Evolutionary conservation across 2,113 vertebrate genomes (phyloP).

Genomic region (Beaufortia kweichowensis): DNA sequence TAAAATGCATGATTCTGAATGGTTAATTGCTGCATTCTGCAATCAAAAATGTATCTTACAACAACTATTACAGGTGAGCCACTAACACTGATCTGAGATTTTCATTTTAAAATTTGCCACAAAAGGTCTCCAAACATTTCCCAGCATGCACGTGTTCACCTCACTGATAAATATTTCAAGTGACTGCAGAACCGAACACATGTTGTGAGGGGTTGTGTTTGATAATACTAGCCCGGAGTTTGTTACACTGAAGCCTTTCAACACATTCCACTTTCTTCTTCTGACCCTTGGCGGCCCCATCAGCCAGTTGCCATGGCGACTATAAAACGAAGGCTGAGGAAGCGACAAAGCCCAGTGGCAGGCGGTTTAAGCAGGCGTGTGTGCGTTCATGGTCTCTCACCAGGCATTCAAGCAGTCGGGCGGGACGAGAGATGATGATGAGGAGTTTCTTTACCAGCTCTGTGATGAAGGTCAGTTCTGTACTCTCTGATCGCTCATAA

Average conservation of each 20-base stretch:
- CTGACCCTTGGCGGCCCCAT: constrained; percentile 69
- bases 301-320: constrained; percentile 68
- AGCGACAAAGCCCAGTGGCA: constrained; percentile 26
- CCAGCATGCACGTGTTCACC: neutral
- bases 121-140: neutral
- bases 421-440: constrained; percentile 91
- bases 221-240: neutral
- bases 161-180: neutral
- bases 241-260: constrained; percentile 2
- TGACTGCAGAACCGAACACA: neutral
- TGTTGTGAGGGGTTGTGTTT: neutral
- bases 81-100: too few relatives aligned
- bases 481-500: constrained; percentile 88
- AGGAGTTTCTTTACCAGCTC: constrained; percentile 92
- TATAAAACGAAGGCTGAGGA: constrained; percentile 25
- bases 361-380: neutral
- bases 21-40: neutral
- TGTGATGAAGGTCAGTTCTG: constrained; percentile 88
- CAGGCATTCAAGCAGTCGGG: constrained; percentile 90
- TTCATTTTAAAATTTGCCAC: neutral
- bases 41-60: too few relatives aligned
- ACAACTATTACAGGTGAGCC: too few relatives aligned
- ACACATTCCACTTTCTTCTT: neutral
- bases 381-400: constrained; percentile 69
- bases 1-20: neutral